These are phyloP conservation scores for Amniataba percoides DNA, from an alignment of 2,797 vertebrate genomes.

Conservation along the genomic window DNA sequence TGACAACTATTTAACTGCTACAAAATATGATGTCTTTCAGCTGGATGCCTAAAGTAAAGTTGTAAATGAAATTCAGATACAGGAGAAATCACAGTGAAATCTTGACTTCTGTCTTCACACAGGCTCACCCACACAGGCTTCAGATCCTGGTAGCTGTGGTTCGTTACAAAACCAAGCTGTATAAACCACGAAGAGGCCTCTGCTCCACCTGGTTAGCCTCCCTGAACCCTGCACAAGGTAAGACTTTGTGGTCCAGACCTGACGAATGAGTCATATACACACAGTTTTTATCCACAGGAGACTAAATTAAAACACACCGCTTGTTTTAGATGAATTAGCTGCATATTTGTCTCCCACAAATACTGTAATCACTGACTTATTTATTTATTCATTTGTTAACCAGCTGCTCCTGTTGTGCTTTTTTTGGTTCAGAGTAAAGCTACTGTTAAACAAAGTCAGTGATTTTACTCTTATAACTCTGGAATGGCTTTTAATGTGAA, in stretches of 20 bases:
- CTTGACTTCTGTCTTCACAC: conserved; percentile 15
- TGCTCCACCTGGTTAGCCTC: conserved; percentile 96
- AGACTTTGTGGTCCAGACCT: too few relatives aligned
- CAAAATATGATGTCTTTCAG: not conserved
- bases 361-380: not conserved
- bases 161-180: conserved; percentile 89
- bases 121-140: conserved; percentile 87
- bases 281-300: too few relatives aligned
- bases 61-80: not conserved
- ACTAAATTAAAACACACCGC: too few relatives aligned
- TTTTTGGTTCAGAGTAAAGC: not conserved
- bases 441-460: too few relatives aligned
- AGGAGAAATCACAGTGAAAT: not conserved
- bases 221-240: conserved; percentile 87
- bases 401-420: too few relatives aligned
- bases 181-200: conserved; percentile 89
- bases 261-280: too few relatives aligned
- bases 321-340: too few relatives aligned
- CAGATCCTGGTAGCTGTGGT: conserved; percentile 96
- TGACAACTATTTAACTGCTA: not conserved
- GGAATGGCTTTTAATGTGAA: not conserved
- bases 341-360: not conserved
- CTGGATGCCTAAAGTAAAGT: not conserved
- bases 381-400: not conserved
- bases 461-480: not conserved